phyloP scores from a whole-genome alignment of 2,888 invertebrate genomes.

The Drosophila testacea region DNA sequence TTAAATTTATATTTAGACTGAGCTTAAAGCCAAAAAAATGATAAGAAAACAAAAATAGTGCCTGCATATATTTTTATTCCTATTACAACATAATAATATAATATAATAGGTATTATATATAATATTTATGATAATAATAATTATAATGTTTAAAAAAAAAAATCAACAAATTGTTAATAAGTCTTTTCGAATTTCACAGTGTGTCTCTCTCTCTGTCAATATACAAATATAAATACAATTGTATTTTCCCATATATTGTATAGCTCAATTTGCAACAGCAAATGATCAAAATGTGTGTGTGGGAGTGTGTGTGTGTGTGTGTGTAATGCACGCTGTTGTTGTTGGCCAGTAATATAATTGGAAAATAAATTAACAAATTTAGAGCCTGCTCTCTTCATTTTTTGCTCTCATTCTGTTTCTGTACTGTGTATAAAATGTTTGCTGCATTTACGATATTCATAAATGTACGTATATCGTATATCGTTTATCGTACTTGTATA shows the following conservation, averaged over 20 bases:
- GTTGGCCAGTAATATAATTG: constrained; percentile 6
- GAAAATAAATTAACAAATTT: constrained; percentile 21
- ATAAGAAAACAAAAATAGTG: constrained; percentile 31
- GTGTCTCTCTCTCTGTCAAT: constrained; percentile 73
- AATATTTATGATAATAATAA: constrained; percentile 49
- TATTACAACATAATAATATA: constrained; percentile 50
- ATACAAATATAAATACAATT: constrained; percentile 56
- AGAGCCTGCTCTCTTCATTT: constrained; percentile 44
- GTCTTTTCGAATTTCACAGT: constrained; percentile 84
- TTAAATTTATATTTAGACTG: constrained; percentile 19
- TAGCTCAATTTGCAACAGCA: constrained; percentile 68
- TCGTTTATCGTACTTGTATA: neutral
- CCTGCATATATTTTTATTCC: constrained; percentile 39
- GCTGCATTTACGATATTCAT: constrained; percentile 1
- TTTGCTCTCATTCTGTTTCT: neutral
- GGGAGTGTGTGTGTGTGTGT: constrained; percentile 22
- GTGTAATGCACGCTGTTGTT: constrained; percentile 27
- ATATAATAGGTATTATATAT: constrained; percentile 34
- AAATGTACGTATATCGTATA: neutral
- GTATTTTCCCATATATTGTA: constrained; percentile 42
- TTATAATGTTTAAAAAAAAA: constrained; percentile 43
- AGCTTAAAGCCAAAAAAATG: constrained; percentile 37
- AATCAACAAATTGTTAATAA: constrained; percentile 80
- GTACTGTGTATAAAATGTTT: neutral
- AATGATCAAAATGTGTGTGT: constrained; percentile 27